Evolutionary conservation across 2,888 invertebrate genomes (phyloP), one percentile per base, ranked within the genome.

Genomic region (Limenitis camilla): DNA sequence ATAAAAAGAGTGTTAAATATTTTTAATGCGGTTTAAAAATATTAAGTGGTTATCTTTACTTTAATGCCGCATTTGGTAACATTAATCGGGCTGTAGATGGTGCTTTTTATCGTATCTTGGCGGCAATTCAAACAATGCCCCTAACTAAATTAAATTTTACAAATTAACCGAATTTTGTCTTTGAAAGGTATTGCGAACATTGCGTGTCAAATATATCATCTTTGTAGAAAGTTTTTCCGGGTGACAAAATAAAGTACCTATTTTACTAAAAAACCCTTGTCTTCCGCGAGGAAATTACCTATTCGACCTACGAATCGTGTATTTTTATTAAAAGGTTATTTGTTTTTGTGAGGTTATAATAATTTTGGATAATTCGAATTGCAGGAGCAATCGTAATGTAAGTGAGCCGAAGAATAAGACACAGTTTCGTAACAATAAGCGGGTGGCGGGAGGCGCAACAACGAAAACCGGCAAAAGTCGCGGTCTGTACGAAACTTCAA

Each of bases 121-220:
- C 81, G 75, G 67, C 72, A 71, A 75, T 78, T 82, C 81, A 81
- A 82, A 75, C 72, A 66, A 52, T 64, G 71, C 65, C 61, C 65
- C 66, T 70, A 71, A 75, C 66, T 76, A 74, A 67, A 76, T 77
- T 52, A 52, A 39, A 48, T 50, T 35, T 49, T 42, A 49, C 49
- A 55, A 58, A 55, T 53, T 44, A 28, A 38, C 31, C 29, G 41
- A 52, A 47, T 43, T 28, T 65, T 59, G 62, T 65, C 72, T 68
- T 60, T 57, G 52, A 55, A 53, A 61, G 49, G 35, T 58, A 51
- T 46, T 53, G 60, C 52, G 53, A 53, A 46, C 67, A 55, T 56
- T 49, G 39, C 11, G 50, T 41, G 53, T 50, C 41, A 41, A 55
- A 43, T 45, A 48, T 43, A 46, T 38, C 9, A 42, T 35, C 45